Evolutionary conservation across 2,797 vertebrate species (phyloP), one percentile per base, ranked within the genome.

Genomic region (Hyperoplus lanceolatus): DNA sequence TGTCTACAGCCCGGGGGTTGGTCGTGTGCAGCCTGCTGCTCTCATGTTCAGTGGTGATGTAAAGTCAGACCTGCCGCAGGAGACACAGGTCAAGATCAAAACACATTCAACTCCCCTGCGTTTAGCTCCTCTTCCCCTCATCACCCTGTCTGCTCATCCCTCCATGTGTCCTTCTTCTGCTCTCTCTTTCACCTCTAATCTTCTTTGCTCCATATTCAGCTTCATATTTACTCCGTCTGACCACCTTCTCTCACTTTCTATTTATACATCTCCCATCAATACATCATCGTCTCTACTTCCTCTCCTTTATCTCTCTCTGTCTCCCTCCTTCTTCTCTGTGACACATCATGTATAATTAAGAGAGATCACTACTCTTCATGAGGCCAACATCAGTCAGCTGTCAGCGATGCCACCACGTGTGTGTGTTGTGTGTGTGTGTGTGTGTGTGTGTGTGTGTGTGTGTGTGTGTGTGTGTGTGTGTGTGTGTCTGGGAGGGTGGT

Each of bases 301-400:
- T 56, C 15, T 12, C 46, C 36, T 46, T 8, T 59, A 10, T 60
- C 14, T 14, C 43, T 61, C 71, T 29, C 57, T 10, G 15, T 46
- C 70, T 49, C 29, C 39, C 68, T 36, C 66, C 62, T 73, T 53
- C 82, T 81, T 89, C 87, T 93, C 88, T 76, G 89, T 94, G 90
- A 92, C 89, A 91, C 70, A 50, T 89, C 90, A 92, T 95, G 91
- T 92, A 93, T 95, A 93, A 95, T 95, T 95, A 90, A 95, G 61
- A 71, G 66, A 67, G 91, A 95, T 95, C 90, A 89, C 90, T 92
- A 88, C 90, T 90, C 91, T 89, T 89, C 89, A 86, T 83, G 84
- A 84, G 80, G 77, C 87, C 79, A 75, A 87, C 93, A 93, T 93
- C 88, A 86, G 75, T 95, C 90, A 89, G 80, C 82, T 91, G 90